Base-by-base conservation (phyloP, 2,797 vertebrate genomes). In the Semaprochilodus insignis region DNA sequence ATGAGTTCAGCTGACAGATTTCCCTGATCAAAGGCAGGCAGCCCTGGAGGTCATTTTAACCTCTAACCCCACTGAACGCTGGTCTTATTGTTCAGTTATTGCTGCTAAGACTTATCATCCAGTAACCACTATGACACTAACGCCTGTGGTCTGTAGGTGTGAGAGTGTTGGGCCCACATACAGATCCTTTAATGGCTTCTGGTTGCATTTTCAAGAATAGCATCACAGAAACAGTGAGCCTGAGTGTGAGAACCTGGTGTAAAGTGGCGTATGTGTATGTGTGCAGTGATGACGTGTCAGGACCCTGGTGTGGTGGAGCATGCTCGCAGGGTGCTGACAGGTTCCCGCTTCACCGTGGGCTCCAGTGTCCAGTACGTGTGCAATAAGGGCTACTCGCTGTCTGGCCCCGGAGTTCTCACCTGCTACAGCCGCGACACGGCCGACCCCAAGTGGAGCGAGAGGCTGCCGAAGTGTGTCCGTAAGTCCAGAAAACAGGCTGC, bases 401-500 rank as follows among this genome's bases (percentile, higher is more conserved):
- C 96, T 0, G 98, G 98, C 0, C 91, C 91, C 0, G 90, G 92
- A 60, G 90, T 96, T 17, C 94, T 99, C 81, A 97, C 95, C 86
- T 99, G 98, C 93, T 96, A 97, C 11, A 96, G 96, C 89, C 94
- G 97, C 0, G 95, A 97, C 0, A 92, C 95, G 0, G 96, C 97
- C 8, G 94, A 91, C 4, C 98, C 98, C 78, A 99, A 99, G 89
- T 99, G 98, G 98, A 99, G 95, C 0, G 96, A 98, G 82, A 96
- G 94, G 66, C 92, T 95, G 16, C 98, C 98, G 8, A 89, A 87
- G 57, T 87, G 84, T 86, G 66, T 91, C 86, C 90, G 95, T 95
- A 90, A 94, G 94, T 93, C 2, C 7, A 67, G 31, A 54, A 70
- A 55, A 57, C 14, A 10, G 6, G 57, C 15, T 48, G 44, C 8